Base-by-base conservation (phyloP, 2,888 invertebrate genomes). In the Apantesis nais region DNA sequence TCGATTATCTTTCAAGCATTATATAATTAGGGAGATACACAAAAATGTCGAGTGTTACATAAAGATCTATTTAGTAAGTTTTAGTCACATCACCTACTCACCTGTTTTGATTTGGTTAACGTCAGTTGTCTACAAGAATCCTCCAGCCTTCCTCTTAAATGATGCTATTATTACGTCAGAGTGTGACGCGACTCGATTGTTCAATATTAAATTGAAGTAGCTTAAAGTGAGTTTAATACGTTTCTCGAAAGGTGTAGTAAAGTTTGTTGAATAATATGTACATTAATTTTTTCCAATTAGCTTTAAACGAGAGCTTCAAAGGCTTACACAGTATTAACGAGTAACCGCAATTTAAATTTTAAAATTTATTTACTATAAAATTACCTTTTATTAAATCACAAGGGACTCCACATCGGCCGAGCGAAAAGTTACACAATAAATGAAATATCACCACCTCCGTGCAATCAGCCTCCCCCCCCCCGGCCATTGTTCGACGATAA, bases 361-460 rank as follows among this genome's bases (percentile, higher is more conserved):
- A 66, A 41, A n/a, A 34, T 19, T 25, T 37, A 48, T 39, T 62
- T n/a, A 22, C 37, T 19, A 8, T n/a, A 12, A 62, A 62, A 39
- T 68, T 52, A 55, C 37, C 62, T 25, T 67, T 44, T 22, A 67
- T 44, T 44, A 60, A 67, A 41, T 41, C 65, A 65, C 61, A 16
- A 22, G 39, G 37, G 61, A 16, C 22, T 37, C 34, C 62, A 60
- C 64, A 44, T 65, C 61, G 12, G 44, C 14, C 19, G 44, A n/a
- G 44, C 64, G 61, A 66, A 66, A 70, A 37, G 44, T 69, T 61
- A 60, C 37, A 70, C 60, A 65, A 66, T 70, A 70, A 70, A 70
- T 70, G 65, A 61, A 70, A 66, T 65, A 70, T 65, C 48, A 7
- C 60, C 48, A 5, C 65, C 65, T 66, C 61, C 39, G 37, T 52